Evolutionary conservation across 2,113 vertebrate genomes (phyloP).

Genomic region (Marmota monax): DNA sequence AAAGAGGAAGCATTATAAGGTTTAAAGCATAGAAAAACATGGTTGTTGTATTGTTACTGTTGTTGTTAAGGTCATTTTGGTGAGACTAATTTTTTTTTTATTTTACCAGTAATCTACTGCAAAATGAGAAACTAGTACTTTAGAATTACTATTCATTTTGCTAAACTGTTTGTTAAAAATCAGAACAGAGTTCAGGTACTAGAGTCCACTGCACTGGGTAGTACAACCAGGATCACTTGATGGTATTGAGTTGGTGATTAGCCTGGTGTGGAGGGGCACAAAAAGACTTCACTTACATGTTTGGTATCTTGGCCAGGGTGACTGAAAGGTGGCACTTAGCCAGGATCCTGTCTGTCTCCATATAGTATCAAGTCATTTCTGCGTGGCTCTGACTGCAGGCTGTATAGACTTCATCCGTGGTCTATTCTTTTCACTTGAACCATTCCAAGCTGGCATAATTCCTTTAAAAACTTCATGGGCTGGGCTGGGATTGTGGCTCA

Average conservation of each 20-base stretch:
- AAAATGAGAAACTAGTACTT: constrained; percentile 11
- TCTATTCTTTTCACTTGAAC: background rate
- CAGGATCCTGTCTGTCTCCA: background rate
- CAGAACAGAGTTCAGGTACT: background rate
- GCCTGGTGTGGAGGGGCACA: background rate
- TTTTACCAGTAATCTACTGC: background rate
- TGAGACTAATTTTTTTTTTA: background rate
- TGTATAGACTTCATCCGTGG: background rate
- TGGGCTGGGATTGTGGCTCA: too few relatives aligned
- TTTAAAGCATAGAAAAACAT: background rate
- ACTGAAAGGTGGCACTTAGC: background rate
- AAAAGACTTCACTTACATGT: background rate
- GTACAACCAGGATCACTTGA: background rate
- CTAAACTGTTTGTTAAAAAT: background rate
- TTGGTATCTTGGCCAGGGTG: background rate
- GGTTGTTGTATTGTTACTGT: background rate
- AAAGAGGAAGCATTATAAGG: background rate
- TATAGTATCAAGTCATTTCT: background rate
- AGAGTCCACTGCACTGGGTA: background rate
- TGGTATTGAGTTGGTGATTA: background rate
- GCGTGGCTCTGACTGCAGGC: background rate
- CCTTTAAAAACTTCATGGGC: background rate
- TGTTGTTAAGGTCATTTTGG: background rate
- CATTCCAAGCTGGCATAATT: background rate
- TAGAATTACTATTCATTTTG: constrained; percentile 30